Evolutionary conservation across 2,113 vertebrate genomes (phyloP), one percentile per base, ranked within the genome.

Genomic region (Sminthopsis crassicaudata): DNA sequence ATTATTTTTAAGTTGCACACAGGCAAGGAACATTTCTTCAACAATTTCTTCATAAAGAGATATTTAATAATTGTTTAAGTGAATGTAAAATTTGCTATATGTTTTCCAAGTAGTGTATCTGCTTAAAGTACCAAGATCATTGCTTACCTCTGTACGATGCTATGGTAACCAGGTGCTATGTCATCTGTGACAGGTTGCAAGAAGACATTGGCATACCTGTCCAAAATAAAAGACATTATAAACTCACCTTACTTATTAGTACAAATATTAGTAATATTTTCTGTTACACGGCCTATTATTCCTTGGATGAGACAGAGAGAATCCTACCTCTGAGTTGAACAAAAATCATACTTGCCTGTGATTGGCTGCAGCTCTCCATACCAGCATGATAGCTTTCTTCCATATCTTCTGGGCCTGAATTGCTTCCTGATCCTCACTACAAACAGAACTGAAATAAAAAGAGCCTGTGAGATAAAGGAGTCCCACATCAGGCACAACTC

Each of bases 321-420:
- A 91, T 90, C 53, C 91, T 92, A 42, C 52, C 55, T 96, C 52
- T 92, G 52, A 24, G 96, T 46, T 92, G 27, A 60, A 53, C 4
- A 19, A 76, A 96, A 96, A 92, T 30, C 22, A 46, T 52, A 98
- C 97, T 98, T 95, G 99, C 99, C 99, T 99, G 98, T 99, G 99
- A 98, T 99, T 99, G 97, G 99, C 99, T 95, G 99, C 99, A 60
- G 99, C 99, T 98, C 99, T 99, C 99, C 99, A 99, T 96, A 99
- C 99, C 96, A 99, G 98, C 99, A 99, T 99, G 92, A 99, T 99
- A 92, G 99, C 99, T 98, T 99, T 99, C 98, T 99, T 99, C 99
- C 99, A 99, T 97, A 99, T 99, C 98, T 99, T 99, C 98, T 99
- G 99, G 53, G 99, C 99, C 98, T 99, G 99, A 96, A 99, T 99